Percentiles rank a stretch among this genome's conserved stretches.
Evolutionary conservation across 2,113 vertebrate species (phyloP).

Genomic region (Passer domesticus): DNA sequence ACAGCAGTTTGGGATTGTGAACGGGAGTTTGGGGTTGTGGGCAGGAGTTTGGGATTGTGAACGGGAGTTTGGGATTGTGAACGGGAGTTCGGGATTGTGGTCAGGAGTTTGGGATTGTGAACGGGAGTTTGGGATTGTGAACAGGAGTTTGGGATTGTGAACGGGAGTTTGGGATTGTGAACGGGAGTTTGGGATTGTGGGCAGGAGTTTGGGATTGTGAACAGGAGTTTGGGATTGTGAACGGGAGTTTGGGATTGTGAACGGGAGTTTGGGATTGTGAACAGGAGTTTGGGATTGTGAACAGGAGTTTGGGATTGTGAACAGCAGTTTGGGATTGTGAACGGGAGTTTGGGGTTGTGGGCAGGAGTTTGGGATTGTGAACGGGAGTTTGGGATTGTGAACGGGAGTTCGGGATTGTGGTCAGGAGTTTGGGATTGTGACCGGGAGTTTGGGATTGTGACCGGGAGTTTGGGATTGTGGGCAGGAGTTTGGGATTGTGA

Average conservation of each 20-base stretch:
- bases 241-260: rapidly evolving
- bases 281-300: rapidly evolving
- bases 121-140: rapidly evolving
- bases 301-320: rapidly evolving
- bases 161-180: rapidly evolving
- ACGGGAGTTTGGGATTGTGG: too few species aligned
- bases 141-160: rapidly evolving
- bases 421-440: rapidly evolving
- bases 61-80: rapidly evolving
- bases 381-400: rapidly evolving
- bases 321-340: too few species aligned
- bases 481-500: rapidly evolving
- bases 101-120: rapidly evolving
- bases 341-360: too few species aligned
- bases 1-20: too few species aligned
- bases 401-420: too few species aligned
- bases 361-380: rapidly evolving
- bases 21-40: too few species aligned
- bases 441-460: rapidly evolving
- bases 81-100: too few species aligned
- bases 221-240: too few species aligned
- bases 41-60: rapidly evolving
- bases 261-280: rapidly evolving
- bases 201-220: rapidly evolving
- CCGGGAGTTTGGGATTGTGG: too few species aligned